Percentiles rank a stretch among this genome's conserved stretches.
phyloP scores from a whole-genome alignment of 2,113 vertebrate genomes.

The Proteles cristata region DNA sequence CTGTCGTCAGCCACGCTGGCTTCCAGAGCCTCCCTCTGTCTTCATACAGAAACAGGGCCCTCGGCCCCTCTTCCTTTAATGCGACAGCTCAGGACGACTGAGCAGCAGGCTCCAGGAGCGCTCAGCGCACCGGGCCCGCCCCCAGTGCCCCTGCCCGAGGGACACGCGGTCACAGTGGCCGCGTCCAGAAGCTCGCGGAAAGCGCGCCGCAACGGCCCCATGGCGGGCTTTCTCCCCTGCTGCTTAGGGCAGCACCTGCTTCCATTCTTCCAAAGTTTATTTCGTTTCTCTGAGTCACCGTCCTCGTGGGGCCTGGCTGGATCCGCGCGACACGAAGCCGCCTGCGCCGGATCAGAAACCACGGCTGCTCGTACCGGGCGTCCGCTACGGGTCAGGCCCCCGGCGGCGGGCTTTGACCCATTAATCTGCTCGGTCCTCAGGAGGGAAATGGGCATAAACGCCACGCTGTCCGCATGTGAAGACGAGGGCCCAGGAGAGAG shows the following conservation, averaged over 20 bases:
- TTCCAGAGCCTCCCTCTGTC: rapidly evolving
- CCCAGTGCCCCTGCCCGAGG: not conserved
- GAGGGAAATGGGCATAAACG: rapidly evolving
- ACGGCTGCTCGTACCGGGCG: rapidly evolving
- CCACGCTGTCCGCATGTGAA: not conserved
- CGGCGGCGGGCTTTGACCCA: not conserved
- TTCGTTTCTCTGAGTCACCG: not conserved
- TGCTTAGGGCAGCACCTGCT: not conserved
- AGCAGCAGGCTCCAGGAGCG: not conserved
- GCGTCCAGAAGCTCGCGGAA: rapidly evolving
- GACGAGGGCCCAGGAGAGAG: not conserved
- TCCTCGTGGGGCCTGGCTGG: too few relatives aligned
- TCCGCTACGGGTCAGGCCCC: rapidly evolving
- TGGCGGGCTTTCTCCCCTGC: not conserved
- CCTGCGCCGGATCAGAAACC: not conserved
- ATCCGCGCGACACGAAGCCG: not conserved
- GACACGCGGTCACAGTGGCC: rapidly evolving
- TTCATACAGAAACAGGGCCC: not conserved
- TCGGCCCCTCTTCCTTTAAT: rapidly evolving
- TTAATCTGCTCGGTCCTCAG: rapidly evolving
- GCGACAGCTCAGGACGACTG: not conserved
- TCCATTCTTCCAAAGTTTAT: not conserved
- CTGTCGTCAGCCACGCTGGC: rapidly evolving
- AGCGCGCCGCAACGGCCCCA: rapidly evolving
- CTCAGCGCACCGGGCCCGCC: too few relatives aligned